Percentiles rank a stretch among this genome's conserved stretches.
phyloP scores from a whole-genome alignment of 2,113 vertebrate genomes.

The Anarhynchus alexandrinus region DNA sequence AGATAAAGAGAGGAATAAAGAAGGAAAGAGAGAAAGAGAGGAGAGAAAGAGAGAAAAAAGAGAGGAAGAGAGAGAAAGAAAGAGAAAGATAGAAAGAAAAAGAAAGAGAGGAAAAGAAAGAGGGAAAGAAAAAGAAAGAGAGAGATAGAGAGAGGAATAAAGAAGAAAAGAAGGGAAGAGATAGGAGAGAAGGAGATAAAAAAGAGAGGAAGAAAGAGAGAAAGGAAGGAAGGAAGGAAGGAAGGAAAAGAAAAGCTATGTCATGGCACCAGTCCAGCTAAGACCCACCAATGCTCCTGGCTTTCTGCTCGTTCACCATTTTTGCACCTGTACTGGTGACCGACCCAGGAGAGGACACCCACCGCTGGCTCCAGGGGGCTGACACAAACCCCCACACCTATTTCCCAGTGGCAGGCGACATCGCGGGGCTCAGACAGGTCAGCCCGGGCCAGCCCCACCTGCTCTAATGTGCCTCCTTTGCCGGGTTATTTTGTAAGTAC shows the following conservation, averaged over 20 bases:
- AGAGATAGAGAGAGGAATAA: neutral
- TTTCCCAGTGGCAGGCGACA: neutral
- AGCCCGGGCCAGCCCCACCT: fast-evolving
- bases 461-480: neutral
- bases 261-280: too few relatives aligned
- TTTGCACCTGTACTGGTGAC: neutral
- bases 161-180: too few relatives aligned
- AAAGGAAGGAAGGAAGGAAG: fast-evolving
- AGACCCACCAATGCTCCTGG: fast-evolving
- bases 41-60: fast-evolving
- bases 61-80: fast-evolving
- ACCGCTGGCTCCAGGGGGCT: fast-evolving
- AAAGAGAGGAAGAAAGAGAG: too few relatives aligned
- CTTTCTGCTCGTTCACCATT: neutral
- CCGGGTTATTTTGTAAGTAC: fast-evolving
- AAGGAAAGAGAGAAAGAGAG: fast-evolving
- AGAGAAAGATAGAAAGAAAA: too few relatives aligned
- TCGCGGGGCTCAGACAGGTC: neutral
- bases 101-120: too few relatives aligned
- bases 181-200: too few relatives aligned
- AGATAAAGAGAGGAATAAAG: fast-evolving
- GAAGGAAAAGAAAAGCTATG: too few relatives aligned
- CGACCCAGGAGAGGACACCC: fast-evolving
- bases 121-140: neutral
- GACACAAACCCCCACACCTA: neutral